A percentile compares a stretch with the other conserved stretches of the same genome.
Conservation (phyloP, 2,888 invertebrate genomes). For the Steinernema carpocapsae region DNA sequence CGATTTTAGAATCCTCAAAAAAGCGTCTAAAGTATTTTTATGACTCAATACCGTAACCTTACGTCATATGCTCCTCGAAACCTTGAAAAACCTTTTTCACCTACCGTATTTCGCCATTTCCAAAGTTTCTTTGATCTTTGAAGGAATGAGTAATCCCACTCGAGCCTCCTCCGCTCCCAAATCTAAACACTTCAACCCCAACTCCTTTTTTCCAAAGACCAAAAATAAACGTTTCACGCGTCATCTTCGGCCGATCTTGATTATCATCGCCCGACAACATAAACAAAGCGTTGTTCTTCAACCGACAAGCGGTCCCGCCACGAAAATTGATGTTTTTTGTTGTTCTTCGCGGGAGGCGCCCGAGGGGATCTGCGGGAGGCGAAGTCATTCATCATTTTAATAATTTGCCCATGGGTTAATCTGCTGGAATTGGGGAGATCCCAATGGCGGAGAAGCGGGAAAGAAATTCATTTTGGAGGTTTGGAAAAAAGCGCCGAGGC, state of each 20-base stretch:
- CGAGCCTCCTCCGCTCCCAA: background rate
- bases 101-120: background rate
- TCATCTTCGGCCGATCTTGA: constrained; percentile 10
- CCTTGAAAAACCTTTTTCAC: background rate
- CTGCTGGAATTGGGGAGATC: background rate
- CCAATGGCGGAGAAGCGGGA: background rate
- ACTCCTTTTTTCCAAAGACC: background rate
- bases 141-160: constrained; percentile 10
- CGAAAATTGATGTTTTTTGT: constrained; percentile 17
- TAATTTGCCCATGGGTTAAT: background rate
- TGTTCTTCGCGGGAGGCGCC: constrained; percentile 1
- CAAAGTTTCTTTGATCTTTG: background rate
- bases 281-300: constrained; percentile 25
- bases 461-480: background rate
- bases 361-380: constrained; percentile 8
- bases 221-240: constrained; percentile 20
- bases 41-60: no score
- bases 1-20: no score
- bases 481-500: background rate
- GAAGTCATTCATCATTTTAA: constrained; percentile 19
- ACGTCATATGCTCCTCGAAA: background rate
- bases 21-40: no score
- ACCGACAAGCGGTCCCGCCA: constrained; percentile 14
- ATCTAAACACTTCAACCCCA: constrained; percentile 26
- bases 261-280: background rate